These are phyloP conservation scores for Pelochelys cantorii DNA, from an alignment of 2,797 vertebrate genomes.

Conservation along the genomic window DNA sequence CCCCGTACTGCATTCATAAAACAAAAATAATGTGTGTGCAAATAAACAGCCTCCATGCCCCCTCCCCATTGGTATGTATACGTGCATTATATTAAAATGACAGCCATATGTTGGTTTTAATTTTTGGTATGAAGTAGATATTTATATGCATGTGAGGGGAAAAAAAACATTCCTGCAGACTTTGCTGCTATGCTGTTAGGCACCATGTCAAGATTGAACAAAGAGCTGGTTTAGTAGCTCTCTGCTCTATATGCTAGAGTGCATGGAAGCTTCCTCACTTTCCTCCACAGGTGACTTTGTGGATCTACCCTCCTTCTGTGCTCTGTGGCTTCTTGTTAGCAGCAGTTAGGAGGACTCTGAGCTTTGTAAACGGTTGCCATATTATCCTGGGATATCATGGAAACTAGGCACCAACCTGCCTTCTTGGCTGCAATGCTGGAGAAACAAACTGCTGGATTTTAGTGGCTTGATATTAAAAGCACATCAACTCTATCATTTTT, in stretches of 20 bases:
- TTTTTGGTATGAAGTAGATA: conserved; percentile 34
- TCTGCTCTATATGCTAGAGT: background rate
- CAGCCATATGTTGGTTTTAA: conserved; percentile 27
- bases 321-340: conserved; percentile 36
- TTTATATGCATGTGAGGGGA: conserved; percentile 53
- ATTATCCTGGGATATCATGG: conserved; percentile 45
- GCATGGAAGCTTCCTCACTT: conserved; percentile 36
- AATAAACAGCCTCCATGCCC: background rate
- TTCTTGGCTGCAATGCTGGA: conserved; percentile 7
- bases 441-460: conserved; percentile 39
- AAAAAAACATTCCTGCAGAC: conserved; percentile 67
- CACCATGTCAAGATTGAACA: conserved; percentile 67
- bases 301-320: conserved; percentile 28
- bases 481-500: conserved; percentile 15
- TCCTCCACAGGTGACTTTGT: conserved; percentile 58
- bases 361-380: conserved; percentile 23
- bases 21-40: conserved; percentile 24
- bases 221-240: conserved; percentile 67
- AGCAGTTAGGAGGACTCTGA: background rate
- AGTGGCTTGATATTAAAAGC: conserved; percentile 20
- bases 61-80: conserved; percentile 19
- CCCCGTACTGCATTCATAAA: conserved; percentile 33
- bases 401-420: conserved; percentile 52
- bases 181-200: conserved; percentile 41
- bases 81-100: conserved; percentile 42